These are phyloP conservation scores for Lysandra bellargus DNA, from an alignment of 2,888 invertebrate species.

Conservation along the genomic window DNA sequence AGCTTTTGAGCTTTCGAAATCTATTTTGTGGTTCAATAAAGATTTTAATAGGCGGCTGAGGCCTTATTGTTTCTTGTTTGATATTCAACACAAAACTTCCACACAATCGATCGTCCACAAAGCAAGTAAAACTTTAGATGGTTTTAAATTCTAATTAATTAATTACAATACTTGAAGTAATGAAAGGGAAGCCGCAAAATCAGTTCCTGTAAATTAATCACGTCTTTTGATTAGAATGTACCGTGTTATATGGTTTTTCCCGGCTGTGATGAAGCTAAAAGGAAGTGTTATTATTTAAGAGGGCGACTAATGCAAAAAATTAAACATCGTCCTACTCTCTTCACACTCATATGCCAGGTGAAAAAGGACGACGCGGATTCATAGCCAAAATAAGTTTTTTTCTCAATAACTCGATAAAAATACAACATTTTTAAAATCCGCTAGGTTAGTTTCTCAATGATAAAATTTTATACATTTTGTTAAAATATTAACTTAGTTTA, in stretches of 20 bases:
- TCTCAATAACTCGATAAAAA: too few relatives aligned
- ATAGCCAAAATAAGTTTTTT: too few relatives aligned
- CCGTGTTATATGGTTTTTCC: neutral
- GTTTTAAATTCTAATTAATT: neutral
- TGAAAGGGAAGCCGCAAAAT: neutral
- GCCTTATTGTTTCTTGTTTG: conserved; percentile 1
- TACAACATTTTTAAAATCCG: too few relatives aligned
- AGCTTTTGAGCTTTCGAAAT: conserved; percentile 8
- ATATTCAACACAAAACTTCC: neutral
- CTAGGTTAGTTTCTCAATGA: too few relatives aligned
- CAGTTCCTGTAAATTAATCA: neutral
- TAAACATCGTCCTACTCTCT: too few relatives aligned
- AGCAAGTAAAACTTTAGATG: neutral
- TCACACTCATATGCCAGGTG: too few relatives aligned
- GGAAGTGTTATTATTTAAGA: neutral
- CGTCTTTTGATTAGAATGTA: neutral
- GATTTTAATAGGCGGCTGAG: neutral
- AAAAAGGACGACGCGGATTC: too few relatives aligned
- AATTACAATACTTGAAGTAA: neutral
- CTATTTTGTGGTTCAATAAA: conserved; percentile 18
- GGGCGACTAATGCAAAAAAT: too few relatives aligned
- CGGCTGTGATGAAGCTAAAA: neutral
- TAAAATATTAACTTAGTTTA: too few relatives aligned
- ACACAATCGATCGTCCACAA: neutral
- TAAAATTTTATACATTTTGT: too few relatives aligned